phyloP scores from a whole-genome alignment of 2,113 vertebrate species.

The Hemichromis elongatus region DNA sequence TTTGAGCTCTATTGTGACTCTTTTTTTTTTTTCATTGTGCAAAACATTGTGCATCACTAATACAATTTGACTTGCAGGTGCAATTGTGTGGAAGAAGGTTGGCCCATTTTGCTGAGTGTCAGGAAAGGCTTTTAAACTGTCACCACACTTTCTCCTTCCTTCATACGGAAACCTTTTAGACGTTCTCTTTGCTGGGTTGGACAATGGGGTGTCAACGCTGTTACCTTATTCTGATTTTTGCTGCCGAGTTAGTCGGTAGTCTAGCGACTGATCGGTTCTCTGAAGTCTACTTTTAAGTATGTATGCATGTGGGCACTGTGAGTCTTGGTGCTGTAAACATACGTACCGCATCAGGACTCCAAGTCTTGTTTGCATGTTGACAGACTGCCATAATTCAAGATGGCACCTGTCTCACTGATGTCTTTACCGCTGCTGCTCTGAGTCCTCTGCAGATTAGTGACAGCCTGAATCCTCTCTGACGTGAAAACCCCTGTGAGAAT shows the following conservation, averaged over 20 bases:
- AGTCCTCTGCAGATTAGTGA: constrained; percentile 18
- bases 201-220: constrained; percentile 45
- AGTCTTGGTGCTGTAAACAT: constrained; percentile 26
- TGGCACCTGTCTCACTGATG: constrained; percentile 57
- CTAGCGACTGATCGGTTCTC: constrained; percentile 30
- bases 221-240: constrained; percentile 18
- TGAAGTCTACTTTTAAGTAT: neutral
- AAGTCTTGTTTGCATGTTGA: constrained; percentile 43
- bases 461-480: constrained; percentile 11
- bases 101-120: constrained; percentile 62
- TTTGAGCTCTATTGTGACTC: constrained; percentile 56
- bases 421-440: constrained; percentile 30
- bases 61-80: constrained; percentile 73
- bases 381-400: constrained; percentile 59
- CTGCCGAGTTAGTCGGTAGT: constrained; percentile 5
- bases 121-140: constrained; percentile 78
- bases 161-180: constrained; percentile 71
- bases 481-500: constrained; percentile 26
- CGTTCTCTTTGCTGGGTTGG: constrained; percentile 29
- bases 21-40: constrained; percentile 10
- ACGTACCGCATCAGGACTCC: constrained; percentile 15
- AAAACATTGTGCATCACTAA: constrained; percentile 72
- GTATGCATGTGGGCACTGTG: neutral
- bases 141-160: constrained; percentile 62
- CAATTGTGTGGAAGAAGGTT: constrained; percentile 75